A percentile compares a stretch with the other conserved stretches of the same genome.
phyloP scores from a whole-genome alignment of 2,113 vertebrate species.

The Thunnus thynnus region DNA sequence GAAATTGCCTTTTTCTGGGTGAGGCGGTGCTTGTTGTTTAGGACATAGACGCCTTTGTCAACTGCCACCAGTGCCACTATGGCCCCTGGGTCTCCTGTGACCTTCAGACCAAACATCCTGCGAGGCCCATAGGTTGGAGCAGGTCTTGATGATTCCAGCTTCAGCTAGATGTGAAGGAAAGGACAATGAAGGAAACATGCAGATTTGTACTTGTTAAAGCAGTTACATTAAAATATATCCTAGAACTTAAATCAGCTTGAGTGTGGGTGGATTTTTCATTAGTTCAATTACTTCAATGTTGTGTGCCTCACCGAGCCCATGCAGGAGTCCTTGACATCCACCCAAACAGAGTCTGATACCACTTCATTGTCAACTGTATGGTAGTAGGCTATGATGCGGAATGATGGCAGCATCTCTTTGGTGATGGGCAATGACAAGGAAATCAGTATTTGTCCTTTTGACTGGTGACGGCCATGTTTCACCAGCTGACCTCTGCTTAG shows the following conservation, averaged over 20 bases:
- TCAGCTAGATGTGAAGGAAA: constrained; percentile 68
- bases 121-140: constrained; percentile 55
- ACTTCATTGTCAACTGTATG: constrained; percentile 77
- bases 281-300: background rate
- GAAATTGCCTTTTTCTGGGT: constrained; percentile 84
- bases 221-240: background rate
- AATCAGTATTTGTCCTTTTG: constrained; percentile 76
- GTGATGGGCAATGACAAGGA: constrained; percentile 62
- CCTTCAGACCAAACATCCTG: constrained; percentile 56
- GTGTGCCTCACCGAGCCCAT: constrained; percentile 81
- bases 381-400: constrained; percentile 85
- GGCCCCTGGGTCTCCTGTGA: constrained; percentile 83
- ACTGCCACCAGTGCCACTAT: constrained; percentile 84
- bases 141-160: constrained; percentile 44
- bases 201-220: background rate
- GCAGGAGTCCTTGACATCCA: constrained; percentile 84
- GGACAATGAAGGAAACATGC: background rate
- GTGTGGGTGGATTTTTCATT: background rate
- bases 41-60: constrained; percentile 85
- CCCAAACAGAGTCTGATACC: constrained; percentile 88
- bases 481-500: constrained; percentile 84
- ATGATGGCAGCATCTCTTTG: constrained; percentile 84
- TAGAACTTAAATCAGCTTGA: background rate
- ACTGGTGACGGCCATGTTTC: constrained; percentile 38
- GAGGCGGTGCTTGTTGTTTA: constrained; percentile 85